phyloP scores from a whole-genome alignment of 2,797 vertebrate genomes.

The Microctenopoma stevenorrisi region DNA sequence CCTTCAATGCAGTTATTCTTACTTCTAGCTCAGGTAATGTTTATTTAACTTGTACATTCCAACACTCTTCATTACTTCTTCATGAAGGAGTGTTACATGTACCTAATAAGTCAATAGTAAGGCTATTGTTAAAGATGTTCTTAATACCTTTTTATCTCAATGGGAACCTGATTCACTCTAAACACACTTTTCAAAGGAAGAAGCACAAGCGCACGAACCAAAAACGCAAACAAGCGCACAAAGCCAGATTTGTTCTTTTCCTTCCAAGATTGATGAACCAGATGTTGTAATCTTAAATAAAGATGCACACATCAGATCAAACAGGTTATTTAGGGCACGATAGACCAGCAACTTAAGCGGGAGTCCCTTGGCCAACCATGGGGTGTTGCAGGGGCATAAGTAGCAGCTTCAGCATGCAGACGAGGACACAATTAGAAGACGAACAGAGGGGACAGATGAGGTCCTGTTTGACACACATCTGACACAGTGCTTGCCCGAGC shows the following conservation, averaged over 20 bases:
- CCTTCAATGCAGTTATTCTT: slow-evolving; percentile 23
- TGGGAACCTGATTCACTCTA: background rate
- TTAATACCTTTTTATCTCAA: background rate
- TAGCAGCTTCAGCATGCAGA: slow-evolving; percentile 52
- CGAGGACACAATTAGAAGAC: slow-evolving; percentile 72
- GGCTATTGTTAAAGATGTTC: background rate
- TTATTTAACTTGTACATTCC: slow-evolving; percentile 1
- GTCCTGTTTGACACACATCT: slow-evolving; percentile 80
- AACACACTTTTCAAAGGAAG: background rate
- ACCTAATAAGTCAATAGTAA: background rate
- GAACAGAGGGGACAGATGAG: slow-evolving; percentile 70
- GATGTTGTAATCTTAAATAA: slow-evolving; percentile 70
- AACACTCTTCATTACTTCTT: background rate
- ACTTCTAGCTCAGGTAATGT: slow-evolving; percentile 16
- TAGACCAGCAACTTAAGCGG: slow-evolving; percentile 40
- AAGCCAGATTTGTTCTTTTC: slow-evolving; percentile 28
- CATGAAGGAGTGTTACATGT: background rate
- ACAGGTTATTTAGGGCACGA: slow-evolving; percentile 68
- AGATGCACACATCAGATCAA: slow-evolving; percentile 70
- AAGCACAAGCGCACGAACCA: slow-evolving; percentile 3
- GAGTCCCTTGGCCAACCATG: slow-evolving; percentile 35
- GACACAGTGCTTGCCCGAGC: slow-evolving; percentile 73
- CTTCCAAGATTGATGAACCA: slow-evolving; percentile 69
- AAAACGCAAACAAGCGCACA: slow-evolving; percentile 25
- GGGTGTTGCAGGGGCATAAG: slow-evolving; percentile 34